These are phyloP conservation scores for Ectropis grisescens DNA, from an alignment of 1,140 invertebrate species.

Conservation along the genomic window DNA sequence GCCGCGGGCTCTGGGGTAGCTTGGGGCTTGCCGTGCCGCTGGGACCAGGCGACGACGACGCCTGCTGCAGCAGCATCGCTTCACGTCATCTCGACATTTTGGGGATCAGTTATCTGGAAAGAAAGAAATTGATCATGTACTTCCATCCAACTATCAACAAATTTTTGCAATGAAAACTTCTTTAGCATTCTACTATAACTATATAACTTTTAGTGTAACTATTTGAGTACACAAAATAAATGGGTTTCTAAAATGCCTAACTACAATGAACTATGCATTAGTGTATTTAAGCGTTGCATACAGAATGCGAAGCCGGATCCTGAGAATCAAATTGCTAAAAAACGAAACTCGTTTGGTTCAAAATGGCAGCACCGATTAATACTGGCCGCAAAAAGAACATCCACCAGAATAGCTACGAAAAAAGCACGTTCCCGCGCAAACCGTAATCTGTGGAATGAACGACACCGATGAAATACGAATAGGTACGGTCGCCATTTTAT, in stretches of 20 bases:
- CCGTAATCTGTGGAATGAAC: slow-evolving; percentile 40
- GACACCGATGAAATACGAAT: slow-evolving; percentile 32
- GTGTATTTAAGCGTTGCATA: too few relatives aligned
- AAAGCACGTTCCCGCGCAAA: slow-evolving; percentile 29
- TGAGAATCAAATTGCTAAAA: too few relatives aligned
- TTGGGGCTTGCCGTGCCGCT: slow-evolving; percentile 59
- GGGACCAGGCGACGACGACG: slow-evolving; percentile 50
- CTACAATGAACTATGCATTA: too few relatives aligned
- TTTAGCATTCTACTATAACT: too few relatives aligned
- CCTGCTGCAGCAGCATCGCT: slow-evolving; percentile 63
- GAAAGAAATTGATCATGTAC: too few relatives aligned
- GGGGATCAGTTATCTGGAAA: slow-evolving; percentile 33
- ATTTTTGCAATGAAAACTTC: too few relatives aligned
- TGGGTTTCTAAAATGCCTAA: not conserved
- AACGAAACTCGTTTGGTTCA: slow-evolving; percentile 27
- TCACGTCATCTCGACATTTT: slow-evolving; percentile 53
- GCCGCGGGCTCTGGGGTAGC: slow-evolving; percentile 27
- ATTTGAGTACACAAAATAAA: not conserved
- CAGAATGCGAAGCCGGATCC: too few relatives aligned
- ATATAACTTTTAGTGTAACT: too few relatives aligned
- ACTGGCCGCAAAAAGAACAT: slow-evolving; percentile 45
- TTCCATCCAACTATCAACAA: too few relatives aligned
- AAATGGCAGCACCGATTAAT: slow-evolving; percentile 55
- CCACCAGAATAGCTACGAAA: slow-evolving; percentile 44
- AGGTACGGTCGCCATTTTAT: slow-evolving; percentile 32